A percentile compares a stretch with the other conserved stretches of the same genome.
Evolutionary conservation across 2,113 vertebrate genomes (phyloP).

Genomic region (Rhagologus leucostigma): DNA sequence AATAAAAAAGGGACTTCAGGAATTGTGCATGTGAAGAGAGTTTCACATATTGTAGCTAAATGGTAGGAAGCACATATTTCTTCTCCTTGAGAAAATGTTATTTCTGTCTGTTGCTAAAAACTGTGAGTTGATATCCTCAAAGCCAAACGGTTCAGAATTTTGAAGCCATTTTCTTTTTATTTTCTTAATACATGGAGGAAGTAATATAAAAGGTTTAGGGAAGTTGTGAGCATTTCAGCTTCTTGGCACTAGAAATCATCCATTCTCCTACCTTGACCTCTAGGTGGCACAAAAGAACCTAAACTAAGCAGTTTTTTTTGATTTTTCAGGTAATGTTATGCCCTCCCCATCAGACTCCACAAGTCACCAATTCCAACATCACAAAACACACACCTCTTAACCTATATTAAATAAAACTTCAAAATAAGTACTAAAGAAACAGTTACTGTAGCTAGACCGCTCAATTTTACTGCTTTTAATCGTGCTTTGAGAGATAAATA

Average conservation of each 20-base stretch:
- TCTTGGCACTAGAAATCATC: background rate
- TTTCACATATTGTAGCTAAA: background rate
- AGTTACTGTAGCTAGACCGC: background rate
- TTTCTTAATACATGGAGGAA: background rate
- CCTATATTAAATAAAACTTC: background rate
- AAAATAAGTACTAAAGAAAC: background rate
- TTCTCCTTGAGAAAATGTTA: background rate
- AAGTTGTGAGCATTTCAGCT: background rate
- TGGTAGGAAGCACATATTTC: background rate
- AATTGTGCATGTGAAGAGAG: background rate
- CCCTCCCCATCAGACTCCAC: background rate
- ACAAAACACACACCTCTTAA: background rate
- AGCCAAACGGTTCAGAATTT: background rate
- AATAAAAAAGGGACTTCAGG: background rate
- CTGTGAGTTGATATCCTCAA: background rate
- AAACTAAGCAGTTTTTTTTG: background rate
- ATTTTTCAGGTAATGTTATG: background rate
- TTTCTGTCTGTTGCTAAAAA: background rate
- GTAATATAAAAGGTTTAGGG: background rate
- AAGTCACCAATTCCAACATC: background rate
- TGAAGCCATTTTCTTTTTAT: background rate
- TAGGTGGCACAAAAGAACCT: constrained; percentile 64
- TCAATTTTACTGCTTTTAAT: background rate
- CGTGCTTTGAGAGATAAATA: background rate
- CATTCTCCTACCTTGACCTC: background rate